Base-by-base conservation (phyloP, 2,113 vertebrate genomes). In the Lepisosteus oculatus region DNA sequence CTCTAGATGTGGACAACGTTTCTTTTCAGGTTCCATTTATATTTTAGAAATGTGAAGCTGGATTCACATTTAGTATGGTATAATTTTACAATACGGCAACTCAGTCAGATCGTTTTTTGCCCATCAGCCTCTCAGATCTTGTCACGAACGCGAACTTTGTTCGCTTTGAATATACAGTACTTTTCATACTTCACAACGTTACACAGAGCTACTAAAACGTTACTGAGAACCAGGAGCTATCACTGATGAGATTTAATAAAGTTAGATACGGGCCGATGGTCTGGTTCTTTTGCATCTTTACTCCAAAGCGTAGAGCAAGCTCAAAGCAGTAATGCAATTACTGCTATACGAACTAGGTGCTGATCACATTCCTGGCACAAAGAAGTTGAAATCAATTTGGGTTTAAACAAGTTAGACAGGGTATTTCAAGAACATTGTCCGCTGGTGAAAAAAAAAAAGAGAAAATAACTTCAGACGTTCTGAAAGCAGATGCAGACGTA, bases 311-410 rank as follows among this genome's bases (percentile, higher is more conserved):
- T 75, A 66, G 76, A 78, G 82, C 73, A 79, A 75, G 75, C 84
- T 88, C 85, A 86, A 87, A 88, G 83, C 82, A 71, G 79, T 92
- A 93, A 93, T 92, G 87, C 85, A 92, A 92, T 93, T 91, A 91
- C 82, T 57, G 83, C 81, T 72, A 73, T 59, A 81, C 82, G 84
- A 80, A 80, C 83, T 80, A 66, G 79, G 78, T 83, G 80, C 79
- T 92, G 91, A 93, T 92, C 91, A 89, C 90, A 91, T 92, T 91
- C 84, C 72, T 87, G 79, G 85, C 89, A 91, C 89, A 92, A 91
- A 90, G 84, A 85, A 79, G 85, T 69, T 17, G 41, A 57, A 74
- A 67, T 73, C 43, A 79, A 74, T 78, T 62, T 70, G 85, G 86
- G 81, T 88, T 90, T 86, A 81, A 84, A 83, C 78, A 83, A 86